A percentile compares a stretch with the other conserved stretches of the same genome.
Conservation (phyloP, 2,113 vertebrate genomes). For the Amphiprion percula region DNA sequence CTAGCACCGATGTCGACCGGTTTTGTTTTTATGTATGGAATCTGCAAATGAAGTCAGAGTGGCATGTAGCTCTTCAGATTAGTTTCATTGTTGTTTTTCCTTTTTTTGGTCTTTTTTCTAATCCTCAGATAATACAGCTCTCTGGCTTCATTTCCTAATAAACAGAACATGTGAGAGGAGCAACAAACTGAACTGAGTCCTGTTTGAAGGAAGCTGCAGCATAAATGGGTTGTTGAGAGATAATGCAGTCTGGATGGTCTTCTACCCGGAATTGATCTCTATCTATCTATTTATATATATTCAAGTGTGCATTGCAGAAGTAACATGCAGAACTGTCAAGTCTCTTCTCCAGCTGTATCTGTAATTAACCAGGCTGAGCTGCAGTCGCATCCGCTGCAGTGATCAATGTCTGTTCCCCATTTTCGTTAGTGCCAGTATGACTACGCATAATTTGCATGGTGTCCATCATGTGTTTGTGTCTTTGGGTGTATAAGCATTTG, state of each 20-base stretch:
- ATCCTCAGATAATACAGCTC: no score
- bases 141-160: no score
- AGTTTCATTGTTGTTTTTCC: no score
- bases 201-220: no score
- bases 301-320: background rate
- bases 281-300: no score
- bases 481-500: background rate
- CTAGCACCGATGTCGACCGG: no score
- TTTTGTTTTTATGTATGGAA: no score
- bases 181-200: no score
- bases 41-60: no score
- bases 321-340: conserved; percentile 28
- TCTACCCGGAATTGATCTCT: background rate
- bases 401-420: background rate
- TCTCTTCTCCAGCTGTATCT: conserved; percentile 25
- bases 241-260: background rate
- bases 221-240: background rate
- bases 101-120: no score
- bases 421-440: conserved; percentile 3
- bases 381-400: conserved; percentile 20
- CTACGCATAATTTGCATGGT: background rate
- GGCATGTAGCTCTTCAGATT: no score
- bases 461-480: background rate
- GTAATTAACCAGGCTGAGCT: background rate
- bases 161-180: no score